phyloP scores from a whole-genome alignment of 2,888 invertebrate genomes.

The Platynereis dumerilii region DNA sequence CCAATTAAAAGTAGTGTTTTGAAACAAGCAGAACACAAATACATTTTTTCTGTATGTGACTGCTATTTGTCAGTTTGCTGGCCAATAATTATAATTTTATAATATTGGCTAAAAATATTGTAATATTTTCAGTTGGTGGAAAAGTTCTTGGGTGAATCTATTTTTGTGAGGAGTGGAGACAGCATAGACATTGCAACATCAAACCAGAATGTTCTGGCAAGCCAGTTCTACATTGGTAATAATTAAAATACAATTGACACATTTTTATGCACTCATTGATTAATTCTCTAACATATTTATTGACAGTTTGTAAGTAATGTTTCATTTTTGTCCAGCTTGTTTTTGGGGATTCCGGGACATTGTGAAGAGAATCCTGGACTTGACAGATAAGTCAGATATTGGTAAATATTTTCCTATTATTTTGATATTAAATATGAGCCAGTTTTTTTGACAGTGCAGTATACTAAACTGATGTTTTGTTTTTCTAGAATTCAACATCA shows the following conservation, averaged over 20 bases:
- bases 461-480: too few species aligned
- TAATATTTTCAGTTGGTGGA: constrained; percentile 22
- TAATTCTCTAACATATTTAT: background rate
- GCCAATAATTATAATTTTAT: too few species aligned
- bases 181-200: constrained; percentile 4
- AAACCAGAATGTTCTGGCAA: constrained; percentile 12
- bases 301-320: too few species aligned
- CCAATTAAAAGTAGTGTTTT: too few species aligned
- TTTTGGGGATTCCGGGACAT: constrained; percentile 60
- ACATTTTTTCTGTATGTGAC: too few species aligned
- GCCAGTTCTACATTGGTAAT: constrained; percentile 29
- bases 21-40: too few species aligned
- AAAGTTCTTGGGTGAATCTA: constrained; percentile 21
- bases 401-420: constrained; percentile 16
- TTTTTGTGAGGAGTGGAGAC: constrained; percentile 7
- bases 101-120: too few species aligned
- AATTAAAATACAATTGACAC: too few species aligned
- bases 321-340: constrained; percentile 42
- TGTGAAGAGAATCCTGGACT: constrained; percentile 47
- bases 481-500: constrained; percentile 44
- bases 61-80: too few species aligned
- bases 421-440: background rate
- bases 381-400: constrained; percentile 43
- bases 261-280: background rate
- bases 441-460: too few species aligned